These are phyloP conservation scores for Ptychochromis oligacanthus DNA, from an alignment of 2,113 vertebrate species.

Conservation along the genomic window DNA sequence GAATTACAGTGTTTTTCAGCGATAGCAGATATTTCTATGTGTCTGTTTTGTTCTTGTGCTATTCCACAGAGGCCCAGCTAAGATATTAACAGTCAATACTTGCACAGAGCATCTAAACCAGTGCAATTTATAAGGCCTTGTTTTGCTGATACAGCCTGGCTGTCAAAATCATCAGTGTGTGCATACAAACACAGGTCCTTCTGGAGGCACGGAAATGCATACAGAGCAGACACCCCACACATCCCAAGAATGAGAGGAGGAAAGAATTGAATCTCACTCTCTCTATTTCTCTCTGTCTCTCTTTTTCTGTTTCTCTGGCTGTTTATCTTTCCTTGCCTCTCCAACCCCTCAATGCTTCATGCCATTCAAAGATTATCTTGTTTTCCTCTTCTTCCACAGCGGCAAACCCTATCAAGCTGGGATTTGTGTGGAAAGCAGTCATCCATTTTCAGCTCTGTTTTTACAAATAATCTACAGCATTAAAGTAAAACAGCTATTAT, in stretches of 20 bases:
- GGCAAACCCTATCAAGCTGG: slow-evolving; percentile 55
- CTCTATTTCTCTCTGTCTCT: slow-evolving; percentile 21
- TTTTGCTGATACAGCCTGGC: slow-evolving; percentile 77
- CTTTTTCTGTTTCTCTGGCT: slow-evolving; percentile 36
- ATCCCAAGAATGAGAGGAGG: slow-evolving; percentile 24
- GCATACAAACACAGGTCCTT: slow-evolving; percentile 65
- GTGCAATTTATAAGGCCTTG: slow-evolving; percentile 71
- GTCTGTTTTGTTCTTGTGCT: slow-evolving; percentile 39
- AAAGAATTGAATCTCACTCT: slow-evolving; percentile 38
- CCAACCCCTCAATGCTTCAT: slow-evolving; percentile 38
- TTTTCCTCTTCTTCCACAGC: slow-evolving; percentile 55
- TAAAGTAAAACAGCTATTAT: slow-evolving; percentile 14
- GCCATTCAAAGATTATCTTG: slow-evolving; percentile 65
- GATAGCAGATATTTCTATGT: slow-evolving; percentile 18
- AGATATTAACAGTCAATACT: slow-evolving; percentile 75
- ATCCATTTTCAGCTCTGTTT: slow-evolving; percentile 37
- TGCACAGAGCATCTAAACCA: slow-evolving; percentile 66
- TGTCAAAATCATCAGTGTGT: slow-evolving; percentile 77
- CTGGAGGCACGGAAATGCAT: slow-evolving; percentile 57
- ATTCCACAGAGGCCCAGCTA: slow-evolving; percentile 27
- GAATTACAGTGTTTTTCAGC: slow-evolving; percentile 12
- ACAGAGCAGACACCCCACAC: slow-evolving; percentile 58
- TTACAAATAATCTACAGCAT: slow-evolving; percentile 45
- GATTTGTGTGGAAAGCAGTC: slow-evolving; percentile 69
- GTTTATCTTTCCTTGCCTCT: slow-evolving; percentile 47